Conservation (phyloP, 2,797 vertebrate genomes). For the Mareca strepera region DNA sequence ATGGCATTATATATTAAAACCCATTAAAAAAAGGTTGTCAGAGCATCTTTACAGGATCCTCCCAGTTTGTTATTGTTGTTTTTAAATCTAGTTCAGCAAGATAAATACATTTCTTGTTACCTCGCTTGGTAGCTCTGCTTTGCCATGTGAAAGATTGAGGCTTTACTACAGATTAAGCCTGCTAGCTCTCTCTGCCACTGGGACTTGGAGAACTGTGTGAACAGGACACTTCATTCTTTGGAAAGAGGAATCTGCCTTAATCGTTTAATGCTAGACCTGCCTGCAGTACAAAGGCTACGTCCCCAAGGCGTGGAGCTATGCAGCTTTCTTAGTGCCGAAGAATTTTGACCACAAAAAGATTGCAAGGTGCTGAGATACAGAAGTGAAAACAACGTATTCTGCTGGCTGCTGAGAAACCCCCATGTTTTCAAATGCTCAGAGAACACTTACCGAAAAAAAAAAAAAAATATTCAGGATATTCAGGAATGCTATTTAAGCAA, state of each 20-base stretch:
- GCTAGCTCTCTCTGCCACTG: neutral
- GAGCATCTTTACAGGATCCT: neutral
- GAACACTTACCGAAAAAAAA: neutral
- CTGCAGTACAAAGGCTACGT: neutral
- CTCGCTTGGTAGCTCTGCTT: neutral
- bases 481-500: neutral
- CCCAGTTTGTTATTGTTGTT: neutral
- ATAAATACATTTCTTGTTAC: neutral
- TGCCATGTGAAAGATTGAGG: neutral
- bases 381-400: neutral
- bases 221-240: neutral
- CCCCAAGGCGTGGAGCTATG: neutral
- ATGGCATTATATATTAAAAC: neutral
- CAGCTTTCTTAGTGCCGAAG: neutral
- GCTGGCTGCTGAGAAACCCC: neutral
- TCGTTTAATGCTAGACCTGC: neutral
- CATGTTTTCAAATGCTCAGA: neutral
- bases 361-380: neutral
- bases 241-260: neutral
- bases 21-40: neutral
- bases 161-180: neutral
- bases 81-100: neutral
- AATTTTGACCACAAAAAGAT: neutral
- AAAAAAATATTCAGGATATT: neutral
- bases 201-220: neutral